These are phyloP conservation scores for Myxocyprinus asiaticus DNA, from an alignment of 2,113 vertebrate species.

Conservation along the genomic window DNA sequence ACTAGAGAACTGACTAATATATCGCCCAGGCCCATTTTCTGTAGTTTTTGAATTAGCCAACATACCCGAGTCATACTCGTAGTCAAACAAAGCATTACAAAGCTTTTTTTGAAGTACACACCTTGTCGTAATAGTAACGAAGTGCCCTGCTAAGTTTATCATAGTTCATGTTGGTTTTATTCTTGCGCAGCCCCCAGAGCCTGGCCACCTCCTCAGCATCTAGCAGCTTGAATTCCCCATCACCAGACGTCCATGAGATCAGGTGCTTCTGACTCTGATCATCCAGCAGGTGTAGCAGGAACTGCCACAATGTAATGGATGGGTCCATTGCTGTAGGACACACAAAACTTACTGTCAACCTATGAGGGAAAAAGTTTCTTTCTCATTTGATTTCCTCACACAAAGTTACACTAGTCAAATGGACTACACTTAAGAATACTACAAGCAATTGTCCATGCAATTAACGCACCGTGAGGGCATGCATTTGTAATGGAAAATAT, in stretches of 20 bases:
- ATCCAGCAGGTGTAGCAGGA: slow-evolving; percentile 86
- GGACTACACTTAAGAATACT: too few species aligned
- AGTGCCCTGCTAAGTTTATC: slow-evolving; percentile 88
- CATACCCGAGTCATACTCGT: too few species aligned
- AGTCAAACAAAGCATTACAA: too few species aligned
- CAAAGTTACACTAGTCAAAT: too few species aligned
- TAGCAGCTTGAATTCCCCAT: slow-evolving; percentile 88
- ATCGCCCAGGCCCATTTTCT: too few species aligned
- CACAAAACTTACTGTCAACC: neutral
- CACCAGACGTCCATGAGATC: slow-evolving; percentile 86
- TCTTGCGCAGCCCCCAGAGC: slow-evolving; percentile 89
- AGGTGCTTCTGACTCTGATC: slow-evolving; percentile 84
- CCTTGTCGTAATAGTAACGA: slow-evolving; percentile 89
- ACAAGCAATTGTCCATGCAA: too few species aligned
- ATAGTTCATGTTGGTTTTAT: slow-evolving; percentile 94
- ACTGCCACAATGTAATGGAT: slow-evolving; percentile 91
- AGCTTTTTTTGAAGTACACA: slow-evolving; percentile 35
- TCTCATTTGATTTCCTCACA: too few species aligned
- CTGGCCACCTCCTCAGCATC: slow-evolving; percentile 88
- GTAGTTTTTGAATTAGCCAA: too few species aligned
- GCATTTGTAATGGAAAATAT: too few species aligned
- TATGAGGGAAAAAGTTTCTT: too few species aligned
- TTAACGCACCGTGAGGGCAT: too few species aligned
- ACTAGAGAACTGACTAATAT: too few species aligned
- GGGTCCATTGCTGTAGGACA: slow-evolving; percentile 82